These are phyloP conservation scores for Malurus alboscapulatus DNA, from an alignment of 2,113 vertebrate species.

Conservation along the genomic window DNA sequence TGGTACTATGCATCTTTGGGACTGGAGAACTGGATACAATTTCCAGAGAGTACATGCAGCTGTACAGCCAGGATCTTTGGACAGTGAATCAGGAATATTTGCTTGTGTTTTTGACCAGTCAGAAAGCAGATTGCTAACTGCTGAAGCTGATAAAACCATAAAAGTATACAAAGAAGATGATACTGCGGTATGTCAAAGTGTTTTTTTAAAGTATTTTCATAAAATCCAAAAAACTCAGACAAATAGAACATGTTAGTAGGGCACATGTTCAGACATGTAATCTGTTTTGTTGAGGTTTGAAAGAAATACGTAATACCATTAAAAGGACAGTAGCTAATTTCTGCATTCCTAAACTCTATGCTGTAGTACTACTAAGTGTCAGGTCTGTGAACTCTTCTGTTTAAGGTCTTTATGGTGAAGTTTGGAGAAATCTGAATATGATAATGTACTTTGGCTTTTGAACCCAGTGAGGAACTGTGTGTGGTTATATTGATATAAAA, in stretches of 20 bases:
- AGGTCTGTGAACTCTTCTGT: not conserved
- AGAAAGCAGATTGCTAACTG: slow-evolving; percentile 90
- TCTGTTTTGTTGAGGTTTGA: not conserved
- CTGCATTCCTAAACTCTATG: not conserved
- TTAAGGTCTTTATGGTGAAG: not conserved
- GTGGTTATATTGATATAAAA: not conserved
- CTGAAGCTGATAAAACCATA: slow-evolving; percentile 98
- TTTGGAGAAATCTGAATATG: not conserved
- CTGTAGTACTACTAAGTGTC: not conserved
- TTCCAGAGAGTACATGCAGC: slow-evolving; percentile 97
- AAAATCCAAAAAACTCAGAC: not conserved
- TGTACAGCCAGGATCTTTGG: slow-evolving; percentile 94
- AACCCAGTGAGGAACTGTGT: not conserved
- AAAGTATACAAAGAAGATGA: slow-evolving; percentile 98
- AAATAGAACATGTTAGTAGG: not conserved
- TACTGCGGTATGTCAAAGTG: slow-evolving; percentile 80
- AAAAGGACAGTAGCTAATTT: not conserved
- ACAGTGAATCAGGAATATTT: slow-evolving; percentile 98
- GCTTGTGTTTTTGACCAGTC: slow-evolving; percentile 93
- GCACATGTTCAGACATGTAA: fast-evolving
- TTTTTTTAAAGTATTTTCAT: not conserved
- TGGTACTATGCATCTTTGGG: slow-evolving; percentile 98
- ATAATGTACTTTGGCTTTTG: not conserved
- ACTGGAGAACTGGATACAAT: slow-evolving; percentile 98
- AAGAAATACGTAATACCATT: not conserved